phyloP scores from a whole-genome alignment of 2,113 vertebrate species.

The Brevimyrus niger region DNA sequence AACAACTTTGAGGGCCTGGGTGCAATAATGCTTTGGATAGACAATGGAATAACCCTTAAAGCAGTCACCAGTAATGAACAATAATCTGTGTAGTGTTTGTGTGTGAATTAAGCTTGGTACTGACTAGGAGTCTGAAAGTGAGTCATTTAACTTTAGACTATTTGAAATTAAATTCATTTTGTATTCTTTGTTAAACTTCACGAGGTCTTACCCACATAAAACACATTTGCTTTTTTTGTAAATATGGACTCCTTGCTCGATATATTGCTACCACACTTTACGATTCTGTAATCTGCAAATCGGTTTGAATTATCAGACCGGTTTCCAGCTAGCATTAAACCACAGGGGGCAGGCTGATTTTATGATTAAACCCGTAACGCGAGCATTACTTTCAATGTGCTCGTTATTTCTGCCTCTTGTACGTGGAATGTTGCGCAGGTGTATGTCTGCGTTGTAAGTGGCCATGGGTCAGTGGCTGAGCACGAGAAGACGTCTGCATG shows the following conservation, averaged over 20 bases:
- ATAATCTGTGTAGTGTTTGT: not conserved
- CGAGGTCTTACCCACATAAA: not conserved
- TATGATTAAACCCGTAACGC: not conserved
- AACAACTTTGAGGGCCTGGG: not conserved
- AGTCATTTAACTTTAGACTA: not conserved
- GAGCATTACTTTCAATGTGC: not conserved
- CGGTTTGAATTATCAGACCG: not conserved
- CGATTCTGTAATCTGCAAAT: not conserved
- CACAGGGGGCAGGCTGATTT: not conserved
- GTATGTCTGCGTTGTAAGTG: not conserved
- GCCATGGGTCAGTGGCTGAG: not conserved
- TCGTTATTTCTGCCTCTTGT: not conserved
- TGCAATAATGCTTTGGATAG: not conserved
- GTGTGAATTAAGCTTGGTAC: not conserved
- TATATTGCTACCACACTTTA: not conserved
- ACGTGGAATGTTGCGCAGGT: not conserved
- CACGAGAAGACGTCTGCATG: not conserved
- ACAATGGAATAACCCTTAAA: not conserved
- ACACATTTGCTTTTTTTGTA: not conserved
- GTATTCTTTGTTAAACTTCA: not conserved
- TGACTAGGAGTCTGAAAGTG: not conserved
- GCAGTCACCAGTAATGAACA: not conserved
- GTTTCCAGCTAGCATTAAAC: not conserved
- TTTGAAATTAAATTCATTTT: not conserved
- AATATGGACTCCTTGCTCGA: not conserved